Base-by-base conservation (phyloP, 2,113 vertebrate species). In the Telmatochromis sp. region DNA sequence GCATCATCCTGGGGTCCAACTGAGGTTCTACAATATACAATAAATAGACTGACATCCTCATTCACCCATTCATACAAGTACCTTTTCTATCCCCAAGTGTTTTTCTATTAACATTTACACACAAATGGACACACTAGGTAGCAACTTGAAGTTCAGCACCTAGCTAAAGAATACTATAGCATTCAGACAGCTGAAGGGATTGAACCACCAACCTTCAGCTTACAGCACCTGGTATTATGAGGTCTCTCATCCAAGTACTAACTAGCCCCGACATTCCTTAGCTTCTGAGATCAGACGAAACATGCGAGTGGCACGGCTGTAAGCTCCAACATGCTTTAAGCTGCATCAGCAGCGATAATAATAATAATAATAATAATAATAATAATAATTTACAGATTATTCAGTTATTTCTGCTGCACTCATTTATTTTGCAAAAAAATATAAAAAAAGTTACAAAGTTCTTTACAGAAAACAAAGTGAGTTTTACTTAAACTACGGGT, bases 1-100 rank as follows among this genome's bases (percentile, higher is more conserved):
- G 89, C 92, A 35, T 53, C 93, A 21, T 19, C 86, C 19, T 21
- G 87, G 81, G 95, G 79, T 12, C 3, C 1, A 93, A 92, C 86
- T 84, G 71, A 33, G 15, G 19, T 45, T 89, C 75, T 90, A 9
- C 80, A 88, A 8, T 35, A 63, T 63, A 63, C 31, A 63, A 33
- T 35, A 63, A 35, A 19, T 4, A 33, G 58, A 63, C 31, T 35
- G 31, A 63, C 6, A 33, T 33, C 58, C 58, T 63, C 31, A 35
- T 63, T 63, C 58, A 10, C 58, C 57, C 9, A 33, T 19, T 63
- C 28, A 63, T 19, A 63, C 31, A 63, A 35, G 31, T 63, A 35
- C 15, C 4, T 63, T 35, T 63, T 63, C 28, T n/a, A 35, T 63
- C 2, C 9, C 31, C 4, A 35, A 63, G 28, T 63, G 2, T 6